Conservation (phyloP, 1,140 invertebrate genomes). For the Drosophila sechellia region DNA sequence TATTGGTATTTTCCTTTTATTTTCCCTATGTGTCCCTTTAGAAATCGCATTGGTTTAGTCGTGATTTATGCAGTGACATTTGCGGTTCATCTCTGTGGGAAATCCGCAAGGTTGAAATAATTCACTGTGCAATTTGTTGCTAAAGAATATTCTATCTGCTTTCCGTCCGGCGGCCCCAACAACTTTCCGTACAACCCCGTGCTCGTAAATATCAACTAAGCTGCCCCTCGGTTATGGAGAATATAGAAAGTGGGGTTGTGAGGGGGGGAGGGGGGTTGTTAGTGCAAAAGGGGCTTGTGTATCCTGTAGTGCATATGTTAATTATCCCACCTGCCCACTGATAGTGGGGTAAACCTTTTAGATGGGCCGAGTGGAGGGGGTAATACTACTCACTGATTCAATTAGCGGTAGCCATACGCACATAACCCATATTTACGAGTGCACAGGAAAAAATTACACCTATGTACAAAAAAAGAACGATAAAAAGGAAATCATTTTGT, state of each 20-base stretch:
- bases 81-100: slow-evolving; percentile 42
- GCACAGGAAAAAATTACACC: background rate
- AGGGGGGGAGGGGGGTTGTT: background rate
- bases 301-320: slow-evolving; percentile 61
- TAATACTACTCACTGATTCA: slow-evolving; percentile 66
- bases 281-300: slow-evolving; percentile 5
- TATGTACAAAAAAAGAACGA: no score
- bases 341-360: slow-evolving; percentile 22
- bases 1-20: background rate
- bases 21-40: background rate
- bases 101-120: slow-evolving; percentile 69
- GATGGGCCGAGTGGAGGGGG: background rate
- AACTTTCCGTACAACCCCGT: slow-evolving; percentile 39
- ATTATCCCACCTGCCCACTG: slow-evolving; percentile 64
- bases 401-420: slow-evolving; percentile 71
- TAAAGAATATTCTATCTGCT: slow-evolving; percentile 53
- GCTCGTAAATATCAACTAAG: slow-evolving; percentile 62
- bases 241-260: background rate
- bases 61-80: slow-evolving; percentile 44
- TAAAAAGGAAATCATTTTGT: background rate
- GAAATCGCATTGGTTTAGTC: slow-evolving; percentile 30
- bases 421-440: slow-evolving; percentile 38
- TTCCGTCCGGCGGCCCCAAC: slow-evolving; percentile 19
- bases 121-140: slow-evolving; percentile 74
- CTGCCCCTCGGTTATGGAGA: slow-evolving; percentile 14